Evolutionary conservation across 2,888 invertebrate species (phyloP), one percentile per base, ranked within the genome.

Genomic region (Encarsia formosa): DNA sequence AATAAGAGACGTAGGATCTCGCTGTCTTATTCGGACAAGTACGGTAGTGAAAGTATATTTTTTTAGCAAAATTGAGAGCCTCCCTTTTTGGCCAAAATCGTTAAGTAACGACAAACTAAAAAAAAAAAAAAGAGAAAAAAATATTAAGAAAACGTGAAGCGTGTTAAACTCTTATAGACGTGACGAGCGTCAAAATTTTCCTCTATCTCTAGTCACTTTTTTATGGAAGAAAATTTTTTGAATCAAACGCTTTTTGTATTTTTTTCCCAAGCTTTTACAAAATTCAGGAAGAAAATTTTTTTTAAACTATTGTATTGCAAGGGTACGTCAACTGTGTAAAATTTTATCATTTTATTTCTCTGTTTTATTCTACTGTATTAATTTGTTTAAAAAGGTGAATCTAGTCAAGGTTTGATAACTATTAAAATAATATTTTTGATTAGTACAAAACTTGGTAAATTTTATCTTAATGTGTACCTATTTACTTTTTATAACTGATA

Each of bases 1-100:
- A 37, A n/a, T 37, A 34, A 34, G 11, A 29, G 18, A 40, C 45
- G 29, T 23, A 8, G 37, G 37, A 34, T 29, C 32, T 53, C 55
- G 52, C 37, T 58, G 59, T 58, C 57, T 63, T 59, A 61, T 63
- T 62, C 61, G 62, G 61, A 63, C 63, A 56, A 58, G 48, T 46
- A 42, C 37, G 38, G 50, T 49, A 54, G 45, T 47, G 43, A 53
- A 54, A 48, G 40, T 49, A 49, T 59, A 59, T 59, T 56, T 56
- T 54, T 54, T 56, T 56, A 54, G 9, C 5, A 15, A 58, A 46
- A 31, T 39, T 37, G 35, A 16, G 48, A 55, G 48, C 45, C 48
- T 52, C 38, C 34, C 49, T 38, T 37, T 51, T 56, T 44, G 52
- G 49, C 49, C 29, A 29, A 43, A 47, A 40, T 11, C 15, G n/a